phyloP scores from a whole-genome alignment of 2,888 invertebrate genomes.

The Limenitis camilla region DNA sequence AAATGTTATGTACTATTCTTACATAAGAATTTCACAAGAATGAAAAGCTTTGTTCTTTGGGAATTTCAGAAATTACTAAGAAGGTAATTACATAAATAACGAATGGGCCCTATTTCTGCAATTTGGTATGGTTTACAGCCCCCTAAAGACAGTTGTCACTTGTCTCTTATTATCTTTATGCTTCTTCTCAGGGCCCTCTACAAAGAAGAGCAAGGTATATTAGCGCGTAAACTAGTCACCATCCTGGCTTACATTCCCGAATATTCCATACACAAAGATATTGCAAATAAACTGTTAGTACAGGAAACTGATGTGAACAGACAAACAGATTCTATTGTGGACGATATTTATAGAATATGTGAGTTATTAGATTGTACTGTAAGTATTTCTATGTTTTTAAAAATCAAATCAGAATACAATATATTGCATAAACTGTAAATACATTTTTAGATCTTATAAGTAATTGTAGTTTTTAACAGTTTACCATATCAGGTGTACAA shows the following conservation, averaged over 20 bases:
- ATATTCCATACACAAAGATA: conserved; percentile 26
- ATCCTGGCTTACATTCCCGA: conserved; percentile 36
- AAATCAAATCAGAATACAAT: neutral
- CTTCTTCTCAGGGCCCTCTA: conserved; percentile 43
- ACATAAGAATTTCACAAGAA: no score
- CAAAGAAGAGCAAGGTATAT: conserved; percentile 56
- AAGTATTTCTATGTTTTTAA: conserved; percentile 23
- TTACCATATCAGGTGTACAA: no score
- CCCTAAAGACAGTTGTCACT: neutral
- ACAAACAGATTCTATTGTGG: conserved; percentile 27
- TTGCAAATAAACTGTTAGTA: conserved; percentile 24
- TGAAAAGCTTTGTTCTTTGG: no score
- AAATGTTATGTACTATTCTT: no score
- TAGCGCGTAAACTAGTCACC: conserved; percentile 42
- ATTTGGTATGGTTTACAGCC: no score
- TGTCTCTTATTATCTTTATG: neutral
- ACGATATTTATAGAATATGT: conserved; percentile 42
- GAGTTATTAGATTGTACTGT: conserved; percentile 47
- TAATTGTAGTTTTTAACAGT: no score
- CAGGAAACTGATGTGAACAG: conserved; percentile 23
- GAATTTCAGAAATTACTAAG: neutral
- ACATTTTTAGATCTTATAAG: no score
- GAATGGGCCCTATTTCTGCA: no score
- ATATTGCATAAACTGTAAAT: no score
- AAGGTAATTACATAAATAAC: no score